These are phyloP conservation scores for Elaphurus davidianus DNA, from an alignment of 2,113 vertebrate species.

Conservation along the genomic window DNA sequence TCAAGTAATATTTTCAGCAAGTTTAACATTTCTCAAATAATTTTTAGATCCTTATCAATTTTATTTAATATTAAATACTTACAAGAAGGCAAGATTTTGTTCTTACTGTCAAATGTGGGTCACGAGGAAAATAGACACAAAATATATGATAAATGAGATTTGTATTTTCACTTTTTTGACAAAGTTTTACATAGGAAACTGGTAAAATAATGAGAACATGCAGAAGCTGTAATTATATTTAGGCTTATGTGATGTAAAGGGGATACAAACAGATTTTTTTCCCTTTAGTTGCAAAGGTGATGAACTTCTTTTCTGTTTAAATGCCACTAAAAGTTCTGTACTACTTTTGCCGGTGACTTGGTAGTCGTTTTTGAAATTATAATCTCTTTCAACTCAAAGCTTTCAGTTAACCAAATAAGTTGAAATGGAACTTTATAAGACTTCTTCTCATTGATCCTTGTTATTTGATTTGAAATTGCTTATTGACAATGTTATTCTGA, in stretches of 20 bases:
- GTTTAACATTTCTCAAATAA: neutral
- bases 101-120: neutral
- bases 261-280: neutral
- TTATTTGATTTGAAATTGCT: neutral
- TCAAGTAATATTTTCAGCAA: neutral
- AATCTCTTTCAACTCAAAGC: neutral
- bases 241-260: neutral
- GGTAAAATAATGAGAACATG: neutral
- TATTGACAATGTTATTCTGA: neutral
- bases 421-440: neutral
- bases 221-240: neutral
- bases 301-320: neutral
- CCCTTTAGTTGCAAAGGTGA: neutral
- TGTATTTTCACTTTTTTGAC: neutral
- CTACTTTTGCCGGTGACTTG: neutral
- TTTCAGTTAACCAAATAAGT: constrained; percentile 13
- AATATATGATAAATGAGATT: neutral
- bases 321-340: neutral
- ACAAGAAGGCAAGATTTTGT: neutral
- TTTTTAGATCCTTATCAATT: neutral
- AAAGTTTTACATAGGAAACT: neutral
- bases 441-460: neutral
- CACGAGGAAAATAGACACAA: neutral
- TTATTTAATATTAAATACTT: neutral
- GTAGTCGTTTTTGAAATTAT: neutral